Percentiles rank a stretch among this genome's conserved stretches.
phyloP scores from a whole-genome alignment of 2,797 vertebrate genomes.

The Hydrocynus forskahlii region DNA sequence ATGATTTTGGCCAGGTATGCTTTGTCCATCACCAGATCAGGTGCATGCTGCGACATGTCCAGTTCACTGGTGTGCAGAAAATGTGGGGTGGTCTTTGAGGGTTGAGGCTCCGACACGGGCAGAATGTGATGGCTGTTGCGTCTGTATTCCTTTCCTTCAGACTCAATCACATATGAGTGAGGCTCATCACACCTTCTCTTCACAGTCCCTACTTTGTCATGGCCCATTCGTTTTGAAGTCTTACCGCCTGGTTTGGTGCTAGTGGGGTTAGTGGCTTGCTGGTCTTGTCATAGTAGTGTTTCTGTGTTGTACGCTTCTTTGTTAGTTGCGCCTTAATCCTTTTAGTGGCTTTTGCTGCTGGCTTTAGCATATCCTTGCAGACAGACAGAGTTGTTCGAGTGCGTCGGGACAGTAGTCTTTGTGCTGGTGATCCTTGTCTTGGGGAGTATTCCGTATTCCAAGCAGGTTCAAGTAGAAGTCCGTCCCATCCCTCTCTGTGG shows the following conservation, averaged over 20 bases:
- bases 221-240: slow-evolving; percentile 19
- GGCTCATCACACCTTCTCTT: slow-evolving; percentile 8
- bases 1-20: too few species aligned
- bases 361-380: slow-evolving; percentile 2
- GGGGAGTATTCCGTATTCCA: not conserved
- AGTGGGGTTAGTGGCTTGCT: slow-evolving; percentile 1
- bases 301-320: slow-evolving; percentile 27
- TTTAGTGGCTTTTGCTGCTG: slow-evolving; percentile 1
- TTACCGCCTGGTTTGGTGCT: not conserved
- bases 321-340: not conserved
- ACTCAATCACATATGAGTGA: not conserved
- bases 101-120: slow-evolving; percentile 13
- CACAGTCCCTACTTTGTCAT: slow-evolving; percentile 15
- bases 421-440: slow-evolving; percentile 25
- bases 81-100: not conserved
- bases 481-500: slow-evolving; percentile 12
- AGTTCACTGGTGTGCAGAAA: not conserved
- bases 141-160: slow-evolving; percentile 24
- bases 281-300: not conserved
- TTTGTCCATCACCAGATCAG: not conserved
- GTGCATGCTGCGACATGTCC: not conserved
- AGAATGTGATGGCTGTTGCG: slow-evolving; percentile 12
- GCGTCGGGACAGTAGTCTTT: slow-evolving; percentile 30
- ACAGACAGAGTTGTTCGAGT: slow-evolving; percentile 18
- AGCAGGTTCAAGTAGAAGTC: slow-evolving; percentile 39